Percentiles rank a stretch among this genome's conserved stretches.
Evolutionary conservation across 2,113 vertebrate genomes (phyloP).

Genomic region (Callopanchax toddi): DNA sequence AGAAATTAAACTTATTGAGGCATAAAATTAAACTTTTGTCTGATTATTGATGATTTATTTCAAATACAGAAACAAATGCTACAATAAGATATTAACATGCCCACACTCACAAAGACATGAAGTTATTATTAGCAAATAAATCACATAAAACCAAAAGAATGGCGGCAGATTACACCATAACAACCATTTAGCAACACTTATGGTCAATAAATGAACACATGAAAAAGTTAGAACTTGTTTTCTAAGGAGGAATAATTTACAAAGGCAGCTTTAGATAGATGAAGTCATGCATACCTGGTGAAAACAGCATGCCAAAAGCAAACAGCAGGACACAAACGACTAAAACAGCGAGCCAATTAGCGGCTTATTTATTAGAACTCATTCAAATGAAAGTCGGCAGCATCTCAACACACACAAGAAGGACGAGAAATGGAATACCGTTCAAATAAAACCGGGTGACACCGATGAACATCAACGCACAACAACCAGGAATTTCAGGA

Average conservation of each 20-base stretch:
- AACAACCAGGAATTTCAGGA: slow-evolving; percentile 31
- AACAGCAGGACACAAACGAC: slow-evolving; percentile 4
- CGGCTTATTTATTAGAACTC: not conserved
- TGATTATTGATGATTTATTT: too few relatives aligned
- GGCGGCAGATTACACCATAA: too few relatives aligned
- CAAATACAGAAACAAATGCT: too few relatives aligned
- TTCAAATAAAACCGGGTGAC: slow-evolving; percentile 3
- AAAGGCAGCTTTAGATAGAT: not conserved
- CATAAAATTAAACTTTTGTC: too few relatives aligned
- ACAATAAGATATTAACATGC: too few relatives aligned
- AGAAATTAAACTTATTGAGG: too few relatives aligned
- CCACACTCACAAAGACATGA: not conserved
- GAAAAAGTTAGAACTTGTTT: too few relatives aligned
- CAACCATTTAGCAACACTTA: too few relatives aligned
- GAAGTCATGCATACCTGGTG: slow-evolving; percentile 59
- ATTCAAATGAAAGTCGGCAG: not conserved
- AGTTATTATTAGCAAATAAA: not conserved
- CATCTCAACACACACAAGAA: not conserved
- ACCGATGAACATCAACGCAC: slow-evolving; percentile 33
- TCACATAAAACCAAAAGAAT: not conserved
- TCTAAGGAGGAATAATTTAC: not conserved
- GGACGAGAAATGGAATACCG: slow-evolving; percentile 17
- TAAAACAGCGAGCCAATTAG: slow-evolving; percentile 4
- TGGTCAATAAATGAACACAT: not conserved
- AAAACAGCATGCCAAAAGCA: slow-evolving; percentile 54